Conservation (phyloP, 2,797 vertebrate genomes). For the Arctocebus calabarensis region DNA sequence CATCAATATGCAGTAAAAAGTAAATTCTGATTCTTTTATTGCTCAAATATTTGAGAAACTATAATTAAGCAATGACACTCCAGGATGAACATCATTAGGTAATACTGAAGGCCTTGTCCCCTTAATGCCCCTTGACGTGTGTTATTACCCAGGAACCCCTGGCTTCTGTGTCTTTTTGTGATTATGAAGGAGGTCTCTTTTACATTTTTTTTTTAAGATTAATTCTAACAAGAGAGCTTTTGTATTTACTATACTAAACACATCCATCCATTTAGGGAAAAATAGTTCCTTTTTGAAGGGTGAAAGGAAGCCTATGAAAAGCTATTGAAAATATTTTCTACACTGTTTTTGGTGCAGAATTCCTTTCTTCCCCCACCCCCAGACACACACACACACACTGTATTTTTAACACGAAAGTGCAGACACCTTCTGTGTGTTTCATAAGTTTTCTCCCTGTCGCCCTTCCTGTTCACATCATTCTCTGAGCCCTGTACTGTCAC, state of each 20-base stretch:
- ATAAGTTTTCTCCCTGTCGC: slow-evolving; percentile 61
- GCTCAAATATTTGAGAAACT: slow-evolving; percentile 69
- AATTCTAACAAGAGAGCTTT: slow-evolving; percentile 76
- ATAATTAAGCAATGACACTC: slow-evolving; percentile 83
- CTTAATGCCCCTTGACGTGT: slow-evolving; percentile 71
- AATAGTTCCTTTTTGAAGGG: slow-evolving; percentile 56
- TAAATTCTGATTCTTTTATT: slow-evolving; percentile 73
- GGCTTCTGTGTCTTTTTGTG: slow-evolving; percentile 74
- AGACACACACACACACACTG: background rate
- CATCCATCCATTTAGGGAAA: slow-evolving; percentile 65
- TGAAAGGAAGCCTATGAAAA: slow-evolving; percentile 60
- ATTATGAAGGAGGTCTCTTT: slow-evolving; percentile 78
- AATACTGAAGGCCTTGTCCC: slow-evolving; percentile 81
- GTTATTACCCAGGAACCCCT: slow-evolving; percentile 68
- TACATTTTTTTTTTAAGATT: slow-evolving; percentile 68
- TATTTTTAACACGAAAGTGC: slow-evolving; percentile 70
- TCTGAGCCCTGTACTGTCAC: slow-evolving; percentile 36
- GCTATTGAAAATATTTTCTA: slow-evolving; percentile 63
- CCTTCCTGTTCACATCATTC: slow-evolving; percentile 68
- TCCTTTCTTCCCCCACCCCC: background rate
- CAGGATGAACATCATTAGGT: slow-evolving; percentile 68
- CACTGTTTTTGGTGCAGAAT: slow-evolving; percentile 57
- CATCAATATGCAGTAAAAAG: slow-evolving; percentile 74
- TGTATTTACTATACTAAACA: slow-evolving; percentile 74
- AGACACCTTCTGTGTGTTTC: slow-evolving; percentile 72